A percentile compares a stretch with the other conserved stretches of the same genome.
phyloP scores from a whole-genome alignment of 2,797 vertebrate genomes.

The Ciconia nigra region DNA sequence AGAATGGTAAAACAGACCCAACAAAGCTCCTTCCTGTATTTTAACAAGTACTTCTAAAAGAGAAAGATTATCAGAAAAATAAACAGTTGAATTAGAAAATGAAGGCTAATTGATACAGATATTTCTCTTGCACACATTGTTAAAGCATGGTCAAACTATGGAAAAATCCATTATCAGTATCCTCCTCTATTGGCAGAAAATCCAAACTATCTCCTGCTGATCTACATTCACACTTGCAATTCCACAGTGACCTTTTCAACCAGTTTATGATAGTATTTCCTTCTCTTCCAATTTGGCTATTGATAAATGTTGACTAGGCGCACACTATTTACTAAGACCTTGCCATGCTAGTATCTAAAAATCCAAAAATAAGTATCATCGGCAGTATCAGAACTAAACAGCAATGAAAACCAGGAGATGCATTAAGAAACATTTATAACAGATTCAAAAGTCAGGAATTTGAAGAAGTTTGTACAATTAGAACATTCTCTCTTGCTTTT shows the following conservation, averaged over 20 bases:
- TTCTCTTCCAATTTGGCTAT: not conserved
- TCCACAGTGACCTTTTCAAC: not conserved
- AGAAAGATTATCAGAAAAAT: not conserved
- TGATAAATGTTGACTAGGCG: not conserved
- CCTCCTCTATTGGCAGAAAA: not conserved
- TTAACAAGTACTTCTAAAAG: not conserved
- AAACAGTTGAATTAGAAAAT: not conserved
- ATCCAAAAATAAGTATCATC: not conserved
- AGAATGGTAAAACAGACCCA: not conserved
- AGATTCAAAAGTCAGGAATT: not conserved
- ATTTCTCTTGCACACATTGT: not conserved
- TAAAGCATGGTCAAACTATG: not conserved
- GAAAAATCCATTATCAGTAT: not conserved
- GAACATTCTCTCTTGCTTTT: not conserved
- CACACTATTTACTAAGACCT: not conserved
- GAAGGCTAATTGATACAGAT: not conserved
- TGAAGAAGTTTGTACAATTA: not conserved
- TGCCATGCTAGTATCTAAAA: not conserved
- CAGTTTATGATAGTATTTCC: not conserved
- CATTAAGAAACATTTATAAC: not conserved
- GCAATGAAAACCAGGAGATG: not conserved
- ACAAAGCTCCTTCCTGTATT: not conserved
- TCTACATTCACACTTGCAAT: not conserved
- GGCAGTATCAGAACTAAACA: not conserved
- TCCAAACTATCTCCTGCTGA: not conserved